Evolutionary conservation across 92 coral and sea anemone species (phyloP).

Genomic region (Anthopleura xanthogrammica): DNA sequence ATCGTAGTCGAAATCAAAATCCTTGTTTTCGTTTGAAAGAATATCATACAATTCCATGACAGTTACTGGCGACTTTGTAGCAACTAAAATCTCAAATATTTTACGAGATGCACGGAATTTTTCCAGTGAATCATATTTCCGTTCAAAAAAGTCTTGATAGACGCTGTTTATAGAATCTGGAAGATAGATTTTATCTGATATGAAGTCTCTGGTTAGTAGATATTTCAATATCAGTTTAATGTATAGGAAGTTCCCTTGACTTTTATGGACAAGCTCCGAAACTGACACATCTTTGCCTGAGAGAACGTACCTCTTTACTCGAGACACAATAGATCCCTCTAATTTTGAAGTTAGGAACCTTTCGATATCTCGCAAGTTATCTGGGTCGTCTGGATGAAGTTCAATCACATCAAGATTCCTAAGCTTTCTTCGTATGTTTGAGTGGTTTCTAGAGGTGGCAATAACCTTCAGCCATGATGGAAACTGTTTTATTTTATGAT

Average conservation of each 20-base stretch:
- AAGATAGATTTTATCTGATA: slow-evolving; percentile 28
- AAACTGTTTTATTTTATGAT: slow-evolving; percentile 31
- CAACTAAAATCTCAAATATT: slow-evolving; percentile 60
- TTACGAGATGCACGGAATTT: slow-evolving; percentile 38
- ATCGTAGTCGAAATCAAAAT: slow-evolving; percentile 45
- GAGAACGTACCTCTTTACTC: neutral
- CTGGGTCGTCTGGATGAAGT: slow-evolving; percentile 46
- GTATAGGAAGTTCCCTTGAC: slow-evolving; percentile 72
- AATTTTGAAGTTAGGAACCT: slow-evolving; percentile 28
- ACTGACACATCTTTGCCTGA: slow-evolving; percentile 6
- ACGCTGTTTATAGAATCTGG: slow-evolving; percentile 62
- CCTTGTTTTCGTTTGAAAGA: slow-evolving; percentile 29
- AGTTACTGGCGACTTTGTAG: slow-evolving; percentile 50
- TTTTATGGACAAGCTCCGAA: slow-evolving; percentile 29
- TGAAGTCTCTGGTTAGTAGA: slow-evolving; percentile 4
- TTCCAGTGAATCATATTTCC: slow-evolving; percentile 48
- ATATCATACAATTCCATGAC: slow-evolving; percentile 27
- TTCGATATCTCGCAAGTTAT: slow-evolving; percentile 65
- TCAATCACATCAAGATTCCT: slow-evolving; percentile 7
- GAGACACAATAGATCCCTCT: slow-evolving; percentile 11
- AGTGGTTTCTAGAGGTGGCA: slow-evolving; percentile 62
- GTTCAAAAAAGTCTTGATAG: slow-evolving; percentile 49
- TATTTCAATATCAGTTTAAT: slow-evolving; percentile 52
- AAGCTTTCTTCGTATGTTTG: slow-evolving; percentile 31
- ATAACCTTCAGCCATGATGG: slow-evolving; percentile 66